Base-by-base conservation (phyloP, 2,797 vertebrate genomes). In the Hyperoplus lanceolatus region DNA sequence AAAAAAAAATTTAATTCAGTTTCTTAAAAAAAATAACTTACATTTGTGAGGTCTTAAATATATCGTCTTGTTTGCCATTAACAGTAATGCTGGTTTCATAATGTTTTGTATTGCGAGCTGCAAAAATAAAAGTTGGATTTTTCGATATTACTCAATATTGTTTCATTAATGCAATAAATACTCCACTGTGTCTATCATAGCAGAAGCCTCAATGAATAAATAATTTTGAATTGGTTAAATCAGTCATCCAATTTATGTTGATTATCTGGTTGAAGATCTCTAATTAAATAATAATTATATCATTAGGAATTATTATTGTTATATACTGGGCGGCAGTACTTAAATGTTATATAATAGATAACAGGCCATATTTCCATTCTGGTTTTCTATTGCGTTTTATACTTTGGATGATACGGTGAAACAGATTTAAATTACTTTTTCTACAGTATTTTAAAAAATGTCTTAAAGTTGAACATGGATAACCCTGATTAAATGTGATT, bases 51-150 rank as follows among this genome's bases (percentile, higher is more conserved):
- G 50, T 46, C n/a, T 3, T 11, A 13, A 9, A 29, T 59, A 14
- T 74, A 46, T 50, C 38, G 11, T 70, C 9, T 15, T 50, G n/a
- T 18, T 43, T 57, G 36, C 11, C 46, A 16, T 38, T 16, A 18
- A 12, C 11, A 48, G 8, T 51, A 11, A 49, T 16, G 8, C 49
- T 42, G 2, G 41, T 64, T 70, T 38, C 11, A 3, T 15, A 45
- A 64, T 36, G 4, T 10, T 14, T 76, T 64, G 39, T 16, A 55
- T 42, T 54, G 21, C 8, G n/a, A 42, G 16, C 73, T 75, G 46
- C 21, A 36, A 21, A 57, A 51, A 16, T 57, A 3, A 18, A 65
- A 15, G 18, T 58, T 13, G 41, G 41, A 57, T 45, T 67, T 71
- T 58, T n/a, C 15, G 7, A 54, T 48, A n/a, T n/a, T n/a, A n/a